Evolutionary conservation across 2,888 invertebrate genomes (phyloP), one percentile per base, ranked within the genome.

Genomic region (Tillus elongatus): DNA sequence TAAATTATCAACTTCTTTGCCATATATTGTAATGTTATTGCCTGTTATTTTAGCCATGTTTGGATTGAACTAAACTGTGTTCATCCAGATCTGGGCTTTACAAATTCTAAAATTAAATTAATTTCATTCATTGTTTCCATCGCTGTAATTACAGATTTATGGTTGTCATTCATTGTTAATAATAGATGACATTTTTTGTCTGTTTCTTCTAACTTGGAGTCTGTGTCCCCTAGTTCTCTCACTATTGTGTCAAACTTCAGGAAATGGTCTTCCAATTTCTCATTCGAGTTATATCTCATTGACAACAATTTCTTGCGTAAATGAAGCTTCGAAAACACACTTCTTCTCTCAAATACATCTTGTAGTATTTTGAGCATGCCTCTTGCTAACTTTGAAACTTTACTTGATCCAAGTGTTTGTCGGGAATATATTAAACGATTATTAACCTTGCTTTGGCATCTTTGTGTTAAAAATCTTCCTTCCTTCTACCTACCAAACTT

Each of bases 131-230:
- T 28, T 10, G 51, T 52, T 43, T 53, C 51, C 13, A 53, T 40
- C 4, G 46, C 45, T 12, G 49, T 52, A 19, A 52, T 47, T 11
- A 53, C 47, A 11, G 41, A 33, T 15, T 52, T 42, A 37, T 44
- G 50, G n/a, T n/a, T n/a, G 14, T 42, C 35, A 31, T 40, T 41
- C 29, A 53, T 28, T 16, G 46, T 39, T 31, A 50, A 30, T 19
- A 52, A 33, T 15, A 51, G 35, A 36, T 51, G 45, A 39, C 49
- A 50, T 8, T 47, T 41, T 30, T 41, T 45, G 33, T 53, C 51
- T 9, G 37, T 33, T 42, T 53, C 52, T 19, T 52, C 48, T 15
- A 50, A 29, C 32, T 49, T 50, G 1, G 41, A 36, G 19, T 49
- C 47, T 6, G 24, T 28, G 32, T 30, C 33, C 38, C 50, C 45